phyloP scores from a whole-genome alignment of 1,140 invertebrate genomes.

The Popillia japonica region DNA sequence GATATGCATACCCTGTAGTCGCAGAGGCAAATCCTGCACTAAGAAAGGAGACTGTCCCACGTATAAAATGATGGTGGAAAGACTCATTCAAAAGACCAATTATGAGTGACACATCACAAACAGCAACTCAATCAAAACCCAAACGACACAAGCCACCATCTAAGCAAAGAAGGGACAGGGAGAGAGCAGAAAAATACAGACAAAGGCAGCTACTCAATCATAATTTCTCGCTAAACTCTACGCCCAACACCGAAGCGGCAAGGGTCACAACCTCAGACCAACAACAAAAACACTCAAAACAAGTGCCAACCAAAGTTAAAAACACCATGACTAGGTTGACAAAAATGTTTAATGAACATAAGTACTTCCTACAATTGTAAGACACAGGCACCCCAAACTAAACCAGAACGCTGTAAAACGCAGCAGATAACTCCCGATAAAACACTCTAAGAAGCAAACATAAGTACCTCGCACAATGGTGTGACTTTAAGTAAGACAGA shows the following conservation, averaged over 20 bases:
- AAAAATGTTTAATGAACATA: too few relatives aligned
- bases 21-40: background rate
- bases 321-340: background rate
- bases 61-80: background rate
- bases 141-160: background rate
- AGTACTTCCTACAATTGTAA: too few relatives aligned
- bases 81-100: constrained; percentile 2
- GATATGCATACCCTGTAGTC: background rate
- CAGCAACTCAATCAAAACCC: too few relatives aligned
- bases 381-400: too few relatives aligned
- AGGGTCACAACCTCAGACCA: too few relatives aligned
- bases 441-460: background rate
- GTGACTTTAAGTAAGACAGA: background rate
- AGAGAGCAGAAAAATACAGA: too few relatives aligned
- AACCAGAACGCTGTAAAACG: background rate
- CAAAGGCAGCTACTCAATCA: too few relatives aligned
- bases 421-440: background rate
- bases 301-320: too few relatives aligned
- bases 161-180: too few relatives aligned
- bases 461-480: background rate
- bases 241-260: too few relatives aligned
- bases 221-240: too few relatives aligned
- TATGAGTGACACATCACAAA: constrained; percentile 18
- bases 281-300: too few relatives aligned
- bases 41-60: background rate